phyloP scores from a whole-genome alignment of 2,797 vertebrate species.

The Sebastes hubbsi region DNA sequence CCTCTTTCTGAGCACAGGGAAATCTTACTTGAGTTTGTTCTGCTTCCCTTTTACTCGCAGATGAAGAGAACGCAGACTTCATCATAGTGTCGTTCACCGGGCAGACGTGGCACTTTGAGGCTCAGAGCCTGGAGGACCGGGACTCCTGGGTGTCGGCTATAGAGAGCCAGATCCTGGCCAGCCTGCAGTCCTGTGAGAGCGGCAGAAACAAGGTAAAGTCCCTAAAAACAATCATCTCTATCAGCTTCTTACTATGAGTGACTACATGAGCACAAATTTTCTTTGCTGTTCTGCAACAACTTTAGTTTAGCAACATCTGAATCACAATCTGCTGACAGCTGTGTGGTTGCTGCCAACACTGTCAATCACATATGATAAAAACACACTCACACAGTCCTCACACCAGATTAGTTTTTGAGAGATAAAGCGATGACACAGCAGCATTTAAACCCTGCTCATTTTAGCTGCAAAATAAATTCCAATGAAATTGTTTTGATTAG shows the following conservation, averaged over 20 bases:
- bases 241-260: background rate
- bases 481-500: background rate
- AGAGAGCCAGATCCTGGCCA: conserved; percentile 96
- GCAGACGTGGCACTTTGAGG: conserved; percentile 98
- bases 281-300: background rate
- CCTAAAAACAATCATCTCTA: background rate
- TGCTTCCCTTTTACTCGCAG: conserved; percentile 56
- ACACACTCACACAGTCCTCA: background rate
- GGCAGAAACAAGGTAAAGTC: conserved; percentile 86
- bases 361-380: background rate
- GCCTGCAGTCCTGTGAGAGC: conserved; percentile 96
- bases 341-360: background rate
- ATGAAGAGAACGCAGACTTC: conserved; percentile 96
- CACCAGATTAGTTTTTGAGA: background rate
- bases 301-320: background rate
- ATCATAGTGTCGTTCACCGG: conserved; percentile 95
- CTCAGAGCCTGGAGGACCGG: conserved; percentile 91
- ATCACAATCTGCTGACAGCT: background rate
- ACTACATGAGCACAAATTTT: background rate
- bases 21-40: background rate
- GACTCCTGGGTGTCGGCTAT: conserved; percentile 96
- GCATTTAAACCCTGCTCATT: background rate
- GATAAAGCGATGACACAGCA: background rate
- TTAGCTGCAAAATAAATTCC: background rate
- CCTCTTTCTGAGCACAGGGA: background rate